Evolutionary conservation across 2,797 vertebrate genomes (phyloP).

Genomic region (Odontamblyopus lacepedii): DNA sequence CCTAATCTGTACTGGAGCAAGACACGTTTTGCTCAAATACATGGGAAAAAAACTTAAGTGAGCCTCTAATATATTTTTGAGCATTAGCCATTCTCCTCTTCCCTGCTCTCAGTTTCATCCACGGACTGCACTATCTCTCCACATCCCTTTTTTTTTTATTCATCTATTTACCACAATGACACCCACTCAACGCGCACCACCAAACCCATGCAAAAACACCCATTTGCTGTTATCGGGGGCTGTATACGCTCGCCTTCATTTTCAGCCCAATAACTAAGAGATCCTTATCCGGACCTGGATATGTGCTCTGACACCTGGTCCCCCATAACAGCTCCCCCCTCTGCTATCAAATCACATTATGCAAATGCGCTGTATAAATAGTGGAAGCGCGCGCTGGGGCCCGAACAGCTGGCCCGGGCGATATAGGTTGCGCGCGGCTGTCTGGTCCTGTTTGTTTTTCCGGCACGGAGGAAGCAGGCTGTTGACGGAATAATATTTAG

Average conservation of each 20-base stretch:
- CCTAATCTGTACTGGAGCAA: too few relatives aligned
- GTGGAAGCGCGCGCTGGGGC: conserved; percentile 10
- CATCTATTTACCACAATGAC: conserved; percentile 10
- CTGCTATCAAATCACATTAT: conserved; percentile 18
- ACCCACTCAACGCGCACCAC: background rate
- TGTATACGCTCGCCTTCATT: conserved; percentile 8
- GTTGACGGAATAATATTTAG: conserved; percentile 12
- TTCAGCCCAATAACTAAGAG: conserved; percentile 11
- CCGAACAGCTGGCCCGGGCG: conserved; percentile 10
- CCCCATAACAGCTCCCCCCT: conserved; percentile 8
- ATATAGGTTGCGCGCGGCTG: conserved; percentile 15
- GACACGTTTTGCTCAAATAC: too few relatives aligned
- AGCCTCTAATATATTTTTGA: background rate
- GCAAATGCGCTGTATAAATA: conserved; percentile 17
- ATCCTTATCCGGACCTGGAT: conserved; percentile 6
- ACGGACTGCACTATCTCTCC: background rate
- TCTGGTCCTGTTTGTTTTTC: conserved; percentile 12
- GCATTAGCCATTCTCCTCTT: background rate
- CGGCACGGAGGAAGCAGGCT: background rate
- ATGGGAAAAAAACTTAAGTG: background rate
- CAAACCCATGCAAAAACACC: background rate
- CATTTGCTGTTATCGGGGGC: background rate
- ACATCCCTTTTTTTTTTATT: background rate
- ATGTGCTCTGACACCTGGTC: conserved; percentile 13
- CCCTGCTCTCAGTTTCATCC: background rate